phyloP scores from a whole-genome alignment of 2,113 vertebrate genomes.

The Shinisaurus crocodilurus region DNA sequence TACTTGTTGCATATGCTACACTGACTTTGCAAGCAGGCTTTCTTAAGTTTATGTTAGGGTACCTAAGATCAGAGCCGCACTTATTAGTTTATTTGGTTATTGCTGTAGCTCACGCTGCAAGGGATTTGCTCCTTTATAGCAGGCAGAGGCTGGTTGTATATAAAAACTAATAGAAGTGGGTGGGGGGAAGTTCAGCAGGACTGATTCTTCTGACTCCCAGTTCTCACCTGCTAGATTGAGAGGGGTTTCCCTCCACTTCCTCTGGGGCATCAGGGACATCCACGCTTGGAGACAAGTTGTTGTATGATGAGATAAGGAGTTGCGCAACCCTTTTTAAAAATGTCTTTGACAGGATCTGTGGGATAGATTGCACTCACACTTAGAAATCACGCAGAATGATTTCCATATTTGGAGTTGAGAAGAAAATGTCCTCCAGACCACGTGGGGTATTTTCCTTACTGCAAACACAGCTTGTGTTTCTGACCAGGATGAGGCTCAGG shows the following conservation, averaged over 20 bases:
- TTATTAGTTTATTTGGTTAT: too few relatives aligned
- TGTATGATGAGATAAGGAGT: neutral
- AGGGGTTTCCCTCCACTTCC: neutral
- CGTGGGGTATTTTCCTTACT: too few relatives aligned
- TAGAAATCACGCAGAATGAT: neutral
- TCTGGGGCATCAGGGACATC: neutral
- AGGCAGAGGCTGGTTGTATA: neutral
- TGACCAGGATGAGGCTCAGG: neutral
- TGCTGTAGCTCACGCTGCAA: neutral
- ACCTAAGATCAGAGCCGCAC: neutral
- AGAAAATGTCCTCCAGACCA: neutral
- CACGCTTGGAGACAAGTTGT: neutral
- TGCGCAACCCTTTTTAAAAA: too few relatives aligned
- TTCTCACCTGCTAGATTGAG: neutral
- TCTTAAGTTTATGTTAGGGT: neutral
- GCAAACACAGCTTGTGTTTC: neutral
- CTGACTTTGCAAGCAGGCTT: neutral
- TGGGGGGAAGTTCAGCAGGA: neutral
- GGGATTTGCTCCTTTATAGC: neutral
- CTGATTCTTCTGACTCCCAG: neutral
- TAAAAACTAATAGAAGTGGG: neutral
- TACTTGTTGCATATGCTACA: neutral
- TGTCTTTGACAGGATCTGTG: neutral
- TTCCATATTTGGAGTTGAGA: neutral
- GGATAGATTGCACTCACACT: neutral